These are phyloP conservation scores for Zapus hudsonius DNA, from an alignment of 2,113 vertebrate genomes.

Conservation along the genomic window DNA sequence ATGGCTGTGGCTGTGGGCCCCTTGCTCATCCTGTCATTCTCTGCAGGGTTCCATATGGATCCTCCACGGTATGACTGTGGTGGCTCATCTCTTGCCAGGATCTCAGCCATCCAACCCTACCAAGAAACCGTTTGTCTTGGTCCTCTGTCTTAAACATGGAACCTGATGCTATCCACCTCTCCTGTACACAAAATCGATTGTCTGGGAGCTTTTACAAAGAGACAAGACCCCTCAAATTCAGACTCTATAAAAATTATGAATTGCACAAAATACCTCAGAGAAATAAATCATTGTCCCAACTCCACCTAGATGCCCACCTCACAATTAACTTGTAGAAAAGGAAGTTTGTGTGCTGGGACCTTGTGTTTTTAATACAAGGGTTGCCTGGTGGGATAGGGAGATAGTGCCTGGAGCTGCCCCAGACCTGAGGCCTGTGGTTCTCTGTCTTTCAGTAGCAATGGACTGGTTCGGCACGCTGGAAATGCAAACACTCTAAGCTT, in stretches of 20 bases:
- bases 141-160: too few relatives aligned
- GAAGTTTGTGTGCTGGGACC: not conserved
- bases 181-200: not conserved
- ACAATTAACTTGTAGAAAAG: not conserved
- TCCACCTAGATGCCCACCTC: not conserved
- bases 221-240: not conserved
- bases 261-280: not conserved
- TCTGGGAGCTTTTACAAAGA: constrained; percentile 22
- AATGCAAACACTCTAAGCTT: not conserved
- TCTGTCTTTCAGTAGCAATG: not conserved
- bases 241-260: not conserved
- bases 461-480: not conserved
- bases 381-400: not conserved
- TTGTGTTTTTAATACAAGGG: not conserved
- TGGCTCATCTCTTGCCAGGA: too few relatives aligned
- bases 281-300: not conserved
- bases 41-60: too few relatives aligned
- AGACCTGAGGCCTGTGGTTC: not conserved
- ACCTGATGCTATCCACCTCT: not conserved
- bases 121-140: too few relatives aligned
- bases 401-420: not conserved
- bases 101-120: too few relatives aligned
- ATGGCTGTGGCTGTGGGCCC: too few relatives aligned
- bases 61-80: too few relatives aligned
- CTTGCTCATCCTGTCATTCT: too few relatives aligned